These are phyloP conservation scores for Caerostris extrusa DNA, from an alignment of 1,140 invertebrate genomes.

Conservation along the genomic window DNA sequence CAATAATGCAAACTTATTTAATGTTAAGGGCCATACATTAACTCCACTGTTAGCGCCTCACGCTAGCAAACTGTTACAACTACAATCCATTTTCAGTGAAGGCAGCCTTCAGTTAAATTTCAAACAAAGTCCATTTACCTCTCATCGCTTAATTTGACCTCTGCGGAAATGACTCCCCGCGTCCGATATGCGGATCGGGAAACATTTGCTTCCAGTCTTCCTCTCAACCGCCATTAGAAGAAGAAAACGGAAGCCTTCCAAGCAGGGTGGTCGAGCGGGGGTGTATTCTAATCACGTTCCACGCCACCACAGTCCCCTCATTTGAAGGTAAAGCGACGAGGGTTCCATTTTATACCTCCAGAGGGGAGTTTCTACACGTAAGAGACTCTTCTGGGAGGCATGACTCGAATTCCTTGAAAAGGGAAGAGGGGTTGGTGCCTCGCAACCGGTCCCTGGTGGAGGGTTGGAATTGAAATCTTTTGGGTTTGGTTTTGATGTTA, in stretches of 20 bases:
- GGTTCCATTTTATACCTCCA: slow-evolving; percentile 42
- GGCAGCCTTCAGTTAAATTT: background rate
- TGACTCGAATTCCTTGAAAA: slow-evolving; percentile 10
- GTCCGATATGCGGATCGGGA: slow-evolving; percentile 2
- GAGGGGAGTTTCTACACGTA: slow-evolving; percentile 50
- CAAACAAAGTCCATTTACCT: slow-evolving; percentile 19
- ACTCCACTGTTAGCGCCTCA: too few species aligned
- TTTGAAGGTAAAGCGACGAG: slow-evolving; percentile 37
- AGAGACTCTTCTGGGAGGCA: slow-evolving; percentile 29
- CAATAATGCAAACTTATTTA: too few species aligned
- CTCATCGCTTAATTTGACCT: slow-evolving; percentile 35
- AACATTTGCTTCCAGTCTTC: slow-evolving; percentile 28
- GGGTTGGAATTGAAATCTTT: background rate
- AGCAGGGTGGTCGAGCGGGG: background rate
- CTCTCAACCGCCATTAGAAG: slow-evolving; percentile 20
- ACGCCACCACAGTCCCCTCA: background rate
- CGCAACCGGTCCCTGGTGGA: background rate
- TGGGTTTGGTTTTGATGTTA: background rate
- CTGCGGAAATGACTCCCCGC: slow-evolving; percentile 8
- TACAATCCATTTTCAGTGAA: too few species aligned
- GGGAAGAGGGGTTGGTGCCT: background rate
- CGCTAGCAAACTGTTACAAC: too few species aligned
- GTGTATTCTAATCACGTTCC: slow-evolving; percentile 29
- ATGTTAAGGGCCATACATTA: too few species aligned
- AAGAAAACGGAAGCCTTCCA: slow-evolving; percentile 30